These are phyloP conservation scores for Acromyrmex echinatior DNA, from an alignment of 1,140 invertebrate species.

Conservation along the genomic window DNA sequence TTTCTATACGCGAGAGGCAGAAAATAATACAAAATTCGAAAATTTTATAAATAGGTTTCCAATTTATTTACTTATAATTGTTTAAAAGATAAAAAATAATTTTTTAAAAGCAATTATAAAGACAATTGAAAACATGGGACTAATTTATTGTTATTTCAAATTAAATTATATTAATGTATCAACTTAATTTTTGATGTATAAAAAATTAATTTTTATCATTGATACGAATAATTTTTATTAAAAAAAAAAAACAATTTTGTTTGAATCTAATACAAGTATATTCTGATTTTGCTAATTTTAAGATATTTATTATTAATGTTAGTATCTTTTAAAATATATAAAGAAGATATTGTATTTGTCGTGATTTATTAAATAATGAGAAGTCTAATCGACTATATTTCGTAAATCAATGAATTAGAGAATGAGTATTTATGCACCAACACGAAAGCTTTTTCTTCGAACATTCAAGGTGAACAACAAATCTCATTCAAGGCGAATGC, in stretches of 20 bases:
- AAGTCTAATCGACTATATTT: conserved; percentile 9
- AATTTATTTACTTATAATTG: not conserved
- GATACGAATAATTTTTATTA: not conserved
- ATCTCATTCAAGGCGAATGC: conserved; percentile 62
- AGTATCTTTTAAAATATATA: not conserved
- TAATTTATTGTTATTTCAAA: not conserved
- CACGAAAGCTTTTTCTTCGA: conserved; percentile 64
- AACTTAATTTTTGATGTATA: not conserved
- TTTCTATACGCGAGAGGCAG: not conserved
- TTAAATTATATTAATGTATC: not conserved
- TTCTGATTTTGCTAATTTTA: not conserved
- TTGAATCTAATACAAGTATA: not conserved
- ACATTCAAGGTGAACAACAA: conserved; percentile 71
- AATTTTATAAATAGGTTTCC: not conserved
- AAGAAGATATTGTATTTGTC: not conserved
- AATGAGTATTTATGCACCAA: conserved; percentile 41
- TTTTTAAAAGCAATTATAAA: not conserved
- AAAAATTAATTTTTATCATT: not conserved
- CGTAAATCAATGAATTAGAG: conserved; percentile 32
- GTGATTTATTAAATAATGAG: not conserved
- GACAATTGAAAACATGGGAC: not conserved
- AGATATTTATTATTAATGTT: not conserved
- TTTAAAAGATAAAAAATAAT: not conserved
- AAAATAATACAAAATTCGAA: not conserved
- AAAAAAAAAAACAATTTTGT: not conserved